Base-by-base conservation (phyloP, 64 coral and sea anemone species). In the Orbicella faveolata region DNA sequence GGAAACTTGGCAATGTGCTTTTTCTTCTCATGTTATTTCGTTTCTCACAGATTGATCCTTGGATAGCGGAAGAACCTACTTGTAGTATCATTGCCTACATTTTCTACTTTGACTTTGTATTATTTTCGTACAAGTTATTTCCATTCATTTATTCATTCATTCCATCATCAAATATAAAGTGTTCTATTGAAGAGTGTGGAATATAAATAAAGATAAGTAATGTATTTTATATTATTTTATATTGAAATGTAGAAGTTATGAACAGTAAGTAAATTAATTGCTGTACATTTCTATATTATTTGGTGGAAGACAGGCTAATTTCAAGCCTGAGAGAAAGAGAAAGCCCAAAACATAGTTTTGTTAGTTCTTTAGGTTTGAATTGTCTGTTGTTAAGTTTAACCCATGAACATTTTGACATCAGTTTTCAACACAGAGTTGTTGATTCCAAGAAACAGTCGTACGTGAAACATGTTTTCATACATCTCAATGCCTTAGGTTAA, bases 181-280 rank as follows among this genome's bases (percentile, higher is more conserved):
- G 82, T 72, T 72, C 82, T 72, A 52, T 69, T 70, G 39, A 37
- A 70, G 73, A 72, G 82, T 85, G 82, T 52, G 65, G 82, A 85
- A 85, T 85, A 85, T 85, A 72, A 85, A 85, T 85, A 68, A 85
- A 72, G 63, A 85, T 65, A 41, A 85, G 82, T 65, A 52, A 85
- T 85, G 82, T 85, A 85, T 85, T 85, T 85, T 85, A 85, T 85
- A 85, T 85, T 85, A 85, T 85, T 85, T 85, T 85, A 85, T 85
- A 85, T 85, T 85, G 82, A 72, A 85, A 85, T 72, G 63, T 85
- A 85, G 82, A 72, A 72, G 64, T 85, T 85, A 72, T 85, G 65
- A 85, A 73, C 82, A 85, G 65, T 85, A 26, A 85, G 37, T 85
- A 85, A 85, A 72, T 85, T 52, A 85, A 85, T 72, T 85, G 82